Evolutionary conservation across 2,113 vertebrate genomes (phyloP).

Genomic region (Ammodytes marinus): DNA sequence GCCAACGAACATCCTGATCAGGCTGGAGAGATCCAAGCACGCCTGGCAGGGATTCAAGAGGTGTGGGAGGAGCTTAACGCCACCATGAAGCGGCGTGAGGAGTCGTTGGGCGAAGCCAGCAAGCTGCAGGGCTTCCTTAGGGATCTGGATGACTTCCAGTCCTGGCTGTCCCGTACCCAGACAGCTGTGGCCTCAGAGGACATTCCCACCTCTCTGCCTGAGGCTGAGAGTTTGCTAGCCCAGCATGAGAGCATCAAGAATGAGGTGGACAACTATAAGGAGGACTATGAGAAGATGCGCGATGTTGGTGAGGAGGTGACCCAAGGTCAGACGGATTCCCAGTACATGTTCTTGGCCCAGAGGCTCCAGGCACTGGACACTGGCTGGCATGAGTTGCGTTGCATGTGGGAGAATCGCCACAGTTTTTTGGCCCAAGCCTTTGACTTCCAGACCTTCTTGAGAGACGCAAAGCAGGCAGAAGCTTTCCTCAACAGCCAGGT

Average conservation of each 20-base stretch:
- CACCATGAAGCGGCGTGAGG: conserved; percentile 91
- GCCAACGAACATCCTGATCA: conserved; percentile 87
- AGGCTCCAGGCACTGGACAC: conserved; percentile 93
- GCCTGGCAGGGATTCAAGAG: conserved; percentile 85
- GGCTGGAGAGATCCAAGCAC: conserved; percentile 82
- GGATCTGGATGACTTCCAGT: conserved; percentile 94
- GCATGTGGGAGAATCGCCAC: conserved; percentile 96
- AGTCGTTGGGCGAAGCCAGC: conserved; percentile 92
- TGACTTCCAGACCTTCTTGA: conserved; percentile 92
- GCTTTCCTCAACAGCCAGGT: conserved; percentile 96
- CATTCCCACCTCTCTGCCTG: conserved; percentile 89
- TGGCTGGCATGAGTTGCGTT: conserved; percentile 93
- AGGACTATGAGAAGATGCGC: conserved; percentile 91
- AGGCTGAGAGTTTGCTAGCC: conserved; percentile 90
- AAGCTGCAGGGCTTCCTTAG: conserved; percentile 94
- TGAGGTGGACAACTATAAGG: conserved; percentile 93
- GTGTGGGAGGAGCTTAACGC: conserved; percentile 92
- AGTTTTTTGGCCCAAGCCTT: conserved; percentile 91
- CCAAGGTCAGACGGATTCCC: conserved; percentile 90
- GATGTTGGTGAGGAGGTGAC: conserved; percentile 92
- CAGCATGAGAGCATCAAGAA: conserved; percentile 93
- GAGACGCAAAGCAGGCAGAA: conserved; percentile 94
- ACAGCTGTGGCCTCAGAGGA: conserved; percentile 94
- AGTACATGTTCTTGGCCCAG: conserved; percentile 92
- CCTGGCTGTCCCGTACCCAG: conserved; percentile 93